Base-by-base conservation (phyloP, 2,888 invertebrate genomes). In the Keiferia lycopersicella region DNA sequence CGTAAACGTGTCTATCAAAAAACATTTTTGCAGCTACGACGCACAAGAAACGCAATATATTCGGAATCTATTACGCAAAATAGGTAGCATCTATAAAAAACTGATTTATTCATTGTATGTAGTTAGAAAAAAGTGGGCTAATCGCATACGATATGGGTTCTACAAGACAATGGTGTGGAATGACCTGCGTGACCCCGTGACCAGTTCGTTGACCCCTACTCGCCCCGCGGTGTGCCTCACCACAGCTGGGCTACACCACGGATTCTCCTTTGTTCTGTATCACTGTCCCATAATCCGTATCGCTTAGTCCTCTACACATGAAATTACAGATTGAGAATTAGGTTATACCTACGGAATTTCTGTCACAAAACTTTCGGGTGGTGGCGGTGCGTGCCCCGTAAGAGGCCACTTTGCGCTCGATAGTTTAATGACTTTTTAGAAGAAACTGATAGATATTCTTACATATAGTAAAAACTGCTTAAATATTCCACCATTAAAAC, bases 181-280 rank as follows among this genome's bases (percentile, higher is more conserved):
- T 22, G 51, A 53, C 51, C 51, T 22, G 51, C 22, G 51, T 22
- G 51, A 38, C 58, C 39, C 39, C 58, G 20, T 41, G 58, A 39
- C 39, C 39, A 12, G 68, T 65, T 65, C 65, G 59, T 58, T 64
- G 71, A 71, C 73, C 76, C 74, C 76, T 63, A 66, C 61, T 72
- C 18, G 57, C 57, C 34, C 56, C 14, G 30, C 26, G 30, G 57
- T 34, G n/a, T 10, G 57, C 34, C 26, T 53, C 51, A 26, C 51
- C 7, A 14, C 22, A 22, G 51, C 51, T 45, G 45, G 45, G 20
- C 50, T 18, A 50, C 10, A 50, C 50, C 50, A 50, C 20, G 50
- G 50, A 20, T 10, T 48, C 6, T 26, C 26, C 26, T 4, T 4
- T 4, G 26, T 10, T 34, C 10, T 34, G 10, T 8, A 34, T 34